These are phyloP conservation scores for Trichomalopsis sarcophagae DNA, from an alignment of 1,140 invertebrate genomes.

Conservation along the genomic window DNA sequence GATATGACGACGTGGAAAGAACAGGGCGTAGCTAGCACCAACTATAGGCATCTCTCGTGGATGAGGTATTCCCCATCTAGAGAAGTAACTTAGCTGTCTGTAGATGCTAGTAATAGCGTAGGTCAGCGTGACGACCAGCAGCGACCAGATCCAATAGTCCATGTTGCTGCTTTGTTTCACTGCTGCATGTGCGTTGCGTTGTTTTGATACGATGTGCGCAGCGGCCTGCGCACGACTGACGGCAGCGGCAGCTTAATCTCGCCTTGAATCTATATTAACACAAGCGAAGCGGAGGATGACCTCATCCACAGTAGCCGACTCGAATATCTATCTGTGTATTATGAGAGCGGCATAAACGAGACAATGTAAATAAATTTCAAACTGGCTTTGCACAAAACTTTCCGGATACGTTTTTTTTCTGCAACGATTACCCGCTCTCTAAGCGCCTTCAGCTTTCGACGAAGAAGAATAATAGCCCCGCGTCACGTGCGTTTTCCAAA, in stretches of 20 bases:
- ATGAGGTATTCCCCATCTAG: constrained; percentile 39
- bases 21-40: neutral
- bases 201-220: neutral
- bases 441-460: neutral
- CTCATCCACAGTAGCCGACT: no score
- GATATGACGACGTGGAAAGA: constrained; percentile 27
- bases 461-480: neutral
- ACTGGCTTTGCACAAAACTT: no score
- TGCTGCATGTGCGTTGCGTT: neutral
- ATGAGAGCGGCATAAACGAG: neutral
- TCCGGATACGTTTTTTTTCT: no score
- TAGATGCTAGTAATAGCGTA: neutral
- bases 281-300: neutral
- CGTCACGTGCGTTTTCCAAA: constrained; percentile 10
- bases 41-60: neutral
- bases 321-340: no score
- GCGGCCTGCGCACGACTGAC: neutral
- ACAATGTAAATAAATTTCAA: neutral
- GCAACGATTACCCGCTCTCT: neutral
- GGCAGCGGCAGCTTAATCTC: neutral
- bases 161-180: neutral
- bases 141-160: neutral
- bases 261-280: constrained; percentile 16
- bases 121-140: neutral
- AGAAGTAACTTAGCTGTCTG: neutral